Evolutionary conservation across 2,113 vertebrate species (phyloP).

Genomic region (Pseudonaja textilis): DNA sequence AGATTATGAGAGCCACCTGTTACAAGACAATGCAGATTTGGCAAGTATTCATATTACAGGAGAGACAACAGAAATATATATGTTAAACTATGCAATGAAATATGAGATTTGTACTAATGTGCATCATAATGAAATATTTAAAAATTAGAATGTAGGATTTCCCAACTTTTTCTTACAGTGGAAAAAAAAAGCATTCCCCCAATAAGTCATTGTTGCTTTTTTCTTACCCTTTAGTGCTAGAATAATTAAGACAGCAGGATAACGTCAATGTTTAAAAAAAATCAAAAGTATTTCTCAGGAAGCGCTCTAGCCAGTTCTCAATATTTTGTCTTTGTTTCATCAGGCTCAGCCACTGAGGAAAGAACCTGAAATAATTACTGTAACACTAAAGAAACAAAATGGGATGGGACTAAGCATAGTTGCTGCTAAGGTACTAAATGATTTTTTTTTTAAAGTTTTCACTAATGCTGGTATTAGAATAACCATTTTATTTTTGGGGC

Average conservation of each 20-base stretch:
- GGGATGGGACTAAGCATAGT: constrained; percentile 99
- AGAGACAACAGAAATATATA: background rate
- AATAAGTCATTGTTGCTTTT: background rate
- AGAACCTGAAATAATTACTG: constrained; percentile 95
- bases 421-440: constrained; percentile 90
- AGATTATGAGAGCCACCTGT: constrained; percentile 88
- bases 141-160: background rate
- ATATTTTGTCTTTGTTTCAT: background rate
- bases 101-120: background rate
- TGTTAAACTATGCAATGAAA: background rate
- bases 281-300: background rate
- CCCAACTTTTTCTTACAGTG: background rate
- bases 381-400: constrained; percentile 97
- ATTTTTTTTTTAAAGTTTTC: background rate
- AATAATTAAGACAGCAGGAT: background rate
- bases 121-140: background rate
- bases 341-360: constrained; percentile 89
- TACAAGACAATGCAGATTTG: constrained; percentile 84
- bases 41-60: constrained; percentile 64
- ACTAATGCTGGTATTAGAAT: background rate
- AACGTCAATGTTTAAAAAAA: background rate
- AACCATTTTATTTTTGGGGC: background rate
- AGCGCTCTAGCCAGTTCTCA: background rate
- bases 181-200: background rate
- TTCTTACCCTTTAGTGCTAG: background rate